Conservation (phyloP, 2,113 vertebrate genomes). For the Pseudopipra pipra region DNA sequence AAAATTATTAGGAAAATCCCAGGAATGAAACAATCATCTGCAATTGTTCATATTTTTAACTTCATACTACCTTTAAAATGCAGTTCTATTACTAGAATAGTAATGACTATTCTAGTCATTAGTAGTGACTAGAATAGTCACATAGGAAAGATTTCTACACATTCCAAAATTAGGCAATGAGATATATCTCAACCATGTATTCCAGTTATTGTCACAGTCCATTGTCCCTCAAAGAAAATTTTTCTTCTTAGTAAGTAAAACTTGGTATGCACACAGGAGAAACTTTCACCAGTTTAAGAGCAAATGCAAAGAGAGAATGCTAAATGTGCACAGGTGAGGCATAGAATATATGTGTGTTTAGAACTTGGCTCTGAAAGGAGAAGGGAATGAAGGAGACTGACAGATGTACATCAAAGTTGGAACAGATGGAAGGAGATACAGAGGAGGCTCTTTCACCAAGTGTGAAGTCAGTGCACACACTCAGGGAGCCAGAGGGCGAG, state of each 20-base stretch:
- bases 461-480: neutral
- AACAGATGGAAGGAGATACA: neutral
- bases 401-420: neutral
- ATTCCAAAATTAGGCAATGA: neutral
- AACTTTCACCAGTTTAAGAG: neutral
- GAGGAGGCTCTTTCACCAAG: neutral
- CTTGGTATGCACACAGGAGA: neutral
- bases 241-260: neutral
- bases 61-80: neutral
- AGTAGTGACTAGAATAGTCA: neutral
- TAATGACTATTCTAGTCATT: no score
- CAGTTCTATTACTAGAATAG: neutral
- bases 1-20: neutral
- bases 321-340: neutral
- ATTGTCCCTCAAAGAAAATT: neutral
- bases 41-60: neutral
- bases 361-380: neutral
- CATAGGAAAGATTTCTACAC: neutral
- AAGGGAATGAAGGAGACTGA: neutral
- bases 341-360: neutral
- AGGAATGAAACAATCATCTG: neutral
- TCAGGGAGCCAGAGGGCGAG: neutral
- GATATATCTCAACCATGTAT: neutral
- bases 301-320: neutral
- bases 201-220: neutral